Base-by-base conservation (phyloP, 2,113 vertebrate genomes). In the Ctenodactylus gundi region DNA sequence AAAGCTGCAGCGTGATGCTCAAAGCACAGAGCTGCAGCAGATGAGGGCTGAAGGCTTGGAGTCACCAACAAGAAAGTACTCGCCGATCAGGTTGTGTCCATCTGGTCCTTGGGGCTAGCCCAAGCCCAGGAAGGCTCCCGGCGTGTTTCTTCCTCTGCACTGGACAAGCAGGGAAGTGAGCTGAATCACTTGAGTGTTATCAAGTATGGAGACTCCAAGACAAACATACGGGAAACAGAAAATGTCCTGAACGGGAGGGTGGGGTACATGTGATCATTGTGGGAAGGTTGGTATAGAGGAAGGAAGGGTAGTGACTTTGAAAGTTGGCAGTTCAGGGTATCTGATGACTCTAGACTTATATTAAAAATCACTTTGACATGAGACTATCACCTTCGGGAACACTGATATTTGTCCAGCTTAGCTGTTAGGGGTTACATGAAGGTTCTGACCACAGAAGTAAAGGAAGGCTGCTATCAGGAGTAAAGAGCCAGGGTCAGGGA, bases 21-120 rank as follows among this genome's bases (percentile, higher is more conserved):
- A 86, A 80, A 93, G 87, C 81, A 4, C 86, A 91, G 84, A 81
- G 62, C 49, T 68, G 53, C 65, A 64, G 78, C 91, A 94, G 94
- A 93, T 55, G 84, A 90, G 77, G 89, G 27, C 89, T 27, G 1
- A 57, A 34, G 87, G 49, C 36, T 70, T 39, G n/a, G 65, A 72
- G 58, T 76, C 73, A 64, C 73, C 55, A 17, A 75, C 1, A 53
- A 51, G 75, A 86, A 49, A 83, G 65, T 29, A 85, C 20, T 73
- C 53, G 10, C 82, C 9, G 0, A 39, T 62, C 39, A 68, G 57
- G 34, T 13, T 78, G 36, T 27, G 17, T 14, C 21, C 7, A 34
- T 13, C 55, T 68, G 44, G 29, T 31, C 68, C 39, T 65, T 3
- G 0, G 21, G 8, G 41, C 36, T 36, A 82, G 53, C 49, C 62